Base-by-base conservation (phyloP, 2,113 vertebrate genomes). In the Pluvianellus socialis region DNA sequence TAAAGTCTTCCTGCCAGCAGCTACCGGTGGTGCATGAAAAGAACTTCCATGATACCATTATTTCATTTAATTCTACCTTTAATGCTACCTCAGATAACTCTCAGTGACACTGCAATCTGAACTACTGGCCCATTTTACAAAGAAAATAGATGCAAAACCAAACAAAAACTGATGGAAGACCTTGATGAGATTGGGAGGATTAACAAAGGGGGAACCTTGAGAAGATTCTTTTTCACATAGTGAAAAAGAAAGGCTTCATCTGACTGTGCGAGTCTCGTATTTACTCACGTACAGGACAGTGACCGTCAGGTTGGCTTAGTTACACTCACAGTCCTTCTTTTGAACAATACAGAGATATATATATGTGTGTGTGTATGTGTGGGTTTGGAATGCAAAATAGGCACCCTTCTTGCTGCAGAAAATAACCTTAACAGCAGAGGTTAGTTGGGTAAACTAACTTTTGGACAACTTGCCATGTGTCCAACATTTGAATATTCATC, bases 281-380 rank as follows among this genome's bases (percentile, higher is more conserved):
- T 58, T 22, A 47, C 42, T 32, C 5, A 62, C 0, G 8, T 18
- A 16, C 28, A 72, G 10, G 10, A 26, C 6, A 79, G 30, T 6
- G 59, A 66, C 23, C 5, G 0, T 67, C 38, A 80, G 9, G 14
- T 23, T 52, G 26, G 14, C 14, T 53, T 56, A 42, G 10, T 45
- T 80, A 28, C 1, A 17, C 18, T 38, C 44, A 61, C 14, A 28
- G 33, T 19, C 12, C 7, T 59, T 27, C 62, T n/a, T 65, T 18
- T 63, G 24, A 1, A 2, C 1, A 0, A 50, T 38, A 24, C 6
- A 44, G 21, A 72, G 30, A 27, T 5, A 9, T 1, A 6, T 3
- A 3, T 5, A 4, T 4, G 14, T 5, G 5, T 4, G 14, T 22
- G 30, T 18, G 14, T 14, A 40, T 4, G 11, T 12, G 23, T 16